Conservation (phyloP, 2,888 invertebrate species). For the Sipha maydis region DNA sequence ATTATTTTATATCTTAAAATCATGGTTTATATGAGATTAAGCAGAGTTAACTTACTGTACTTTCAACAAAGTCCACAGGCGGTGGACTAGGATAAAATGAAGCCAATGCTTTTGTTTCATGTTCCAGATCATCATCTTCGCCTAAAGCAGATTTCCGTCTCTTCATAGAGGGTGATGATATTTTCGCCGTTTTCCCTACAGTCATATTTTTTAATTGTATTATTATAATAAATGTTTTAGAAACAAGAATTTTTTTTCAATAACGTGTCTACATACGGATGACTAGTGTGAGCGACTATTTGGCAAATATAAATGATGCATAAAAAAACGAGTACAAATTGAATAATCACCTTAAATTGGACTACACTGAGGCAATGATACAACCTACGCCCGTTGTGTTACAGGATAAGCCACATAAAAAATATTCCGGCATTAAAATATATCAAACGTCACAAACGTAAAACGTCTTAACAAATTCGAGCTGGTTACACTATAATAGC, state of each 20-base stretch:
- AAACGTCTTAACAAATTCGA: conserved; percentile 20
- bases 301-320: conserved; percentile 38
- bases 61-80: conserved; percentile 55
- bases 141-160: conserved; percentile 49
- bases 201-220: conserved; percentile 37
- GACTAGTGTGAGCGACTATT: conserved; percentile 20
- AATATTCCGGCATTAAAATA: conserved; percentile 17
- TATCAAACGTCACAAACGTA: conserved; percentile 28
- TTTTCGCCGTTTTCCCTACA: conserved; percentile 58
- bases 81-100: conserved; percentile 58
- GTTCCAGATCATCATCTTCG: conserved; percentile 48
- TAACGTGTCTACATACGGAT: not conserved
- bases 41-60: conserved; percentile 40
- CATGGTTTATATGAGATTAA: not conserved
- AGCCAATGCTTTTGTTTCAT: conserved; percentile 45
- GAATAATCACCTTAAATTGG: conserved; percentile 61
- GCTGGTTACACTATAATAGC: not conserved
- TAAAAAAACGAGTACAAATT: conserved; percentile 49
- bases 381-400: conserved; percentile 48
- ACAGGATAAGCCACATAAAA: conserved; percentile 39
- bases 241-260: not conserved
- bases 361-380: conserved; percentile 55
- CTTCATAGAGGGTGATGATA: conserved; percentile 54
- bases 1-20: not conserved
- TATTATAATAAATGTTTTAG: not conserved